Base-by-base conservation (phyloP, 1,140 invertebrate species). In the Drosophila bipectinata region DNA sequence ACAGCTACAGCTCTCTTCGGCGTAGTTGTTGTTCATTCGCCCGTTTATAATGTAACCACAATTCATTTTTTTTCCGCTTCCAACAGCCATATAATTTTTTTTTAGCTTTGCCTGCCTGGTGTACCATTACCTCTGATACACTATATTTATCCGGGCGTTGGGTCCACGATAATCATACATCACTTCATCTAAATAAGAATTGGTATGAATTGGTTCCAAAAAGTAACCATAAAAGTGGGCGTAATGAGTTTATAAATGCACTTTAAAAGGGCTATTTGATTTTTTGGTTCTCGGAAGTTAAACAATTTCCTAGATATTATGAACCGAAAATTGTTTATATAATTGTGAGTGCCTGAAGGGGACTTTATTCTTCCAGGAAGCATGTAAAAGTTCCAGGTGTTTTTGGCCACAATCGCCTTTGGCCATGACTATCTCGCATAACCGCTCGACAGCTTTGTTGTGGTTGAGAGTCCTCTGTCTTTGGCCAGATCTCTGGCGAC, bases 11-110 rank as follows among this genome's bases (percentile, higher is more conserved):
- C 54, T 63, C 26, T 74, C 73, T 54, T 44, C 4, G 15, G 57
- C 30, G 44, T 34, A 44, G 56, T 58, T 72, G 77, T 58, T 84
- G 81, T 58, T 77, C 77, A 77, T 60, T 85, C 82, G 82, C 49
- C 82, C 82, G 82, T 81, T 85, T 72, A 85, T 85, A 85, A 85
- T 85, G 64, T 78, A 87, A 85, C 82, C 82, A 61, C 82, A 87
- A 59, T 54, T 77, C 63, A 57, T 41, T 74, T 77, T 79, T 68
- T 57, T 47, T 28, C 47, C 49, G 3, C 10, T 28, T 37, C 18
- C 28, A 24, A 53, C 54, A 73, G 73, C 37, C 34, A 61, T 75
- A 59, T 75, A 77, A 77, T 76, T 77, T 72, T 62, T 63, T 67
- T 62, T 64, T 68, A 69, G 66, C 34, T 69, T 48, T 39, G 32